phyloP scores from a whole-genome alignment of 1,140 invertebrate species.

The Leptinotarsa lineolata region DNA sequence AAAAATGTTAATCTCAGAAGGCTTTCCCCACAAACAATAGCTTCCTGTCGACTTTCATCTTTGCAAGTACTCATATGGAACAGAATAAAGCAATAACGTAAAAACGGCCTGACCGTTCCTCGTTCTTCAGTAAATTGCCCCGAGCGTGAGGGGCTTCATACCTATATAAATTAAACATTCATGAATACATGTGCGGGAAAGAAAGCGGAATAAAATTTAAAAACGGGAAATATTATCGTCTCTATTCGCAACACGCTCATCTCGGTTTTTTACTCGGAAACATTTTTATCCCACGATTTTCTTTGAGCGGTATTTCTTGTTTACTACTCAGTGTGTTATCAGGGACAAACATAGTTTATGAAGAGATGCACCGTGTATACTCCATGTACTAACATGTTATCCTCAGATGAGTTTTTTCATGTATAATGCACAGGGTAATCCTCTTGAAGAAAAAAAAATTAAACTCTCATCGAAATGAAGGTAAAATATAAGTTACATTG shows the following conservation, averaged over 20 bases:
- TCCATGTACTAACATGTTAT: too few relatives aligned
- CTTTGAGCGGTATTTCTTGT: not conserved
- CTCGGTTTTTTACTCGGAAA: conserved; percentile 1
- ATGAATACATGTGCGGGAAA: conserved; percentile 27
- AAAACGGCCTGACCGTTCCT: conserved; percentile 37
- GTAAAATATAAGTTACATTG: too few relatives aligned
- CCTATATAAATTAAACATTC: conserved; percentile 41
- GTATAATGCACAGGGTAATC: too few relatives aligned
- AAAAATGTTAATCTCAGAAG: too few relatives aligned
- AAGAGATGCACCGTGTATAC: too few relatives aligned
- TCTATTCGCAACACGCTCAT: conserved; percentile 22
- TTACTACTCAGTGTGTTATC: not conserved
- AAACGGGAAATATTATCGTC: conserved; percentile 29
- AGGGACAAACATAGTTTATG: too few relatives aligned
- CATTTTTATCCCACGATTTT: not conserved
- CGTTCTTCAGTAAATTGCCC: conserved; percentile 40
- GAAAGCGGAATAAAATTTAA: conserved; percentile 40
- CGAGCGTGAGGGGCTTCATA: conserved; percentile 43
- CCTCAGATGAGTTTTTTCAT: too few relatives aligned
- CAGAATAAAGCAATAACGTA: conserved; percentile 9
- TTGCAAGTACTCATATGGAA: too few relatives aligned
- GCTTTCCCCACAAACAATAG: too few relatives aligned
- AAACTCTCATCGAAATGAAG: too few relatives aligned
- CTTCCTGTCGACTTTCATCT: too few relatives aligned
- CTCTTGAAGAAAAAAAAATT: too few relatives aligned